phyloP scores from a whole-genome alignment of 2,888 invertebrate genomes.

The Eremobia ochroleuca region DNA sequence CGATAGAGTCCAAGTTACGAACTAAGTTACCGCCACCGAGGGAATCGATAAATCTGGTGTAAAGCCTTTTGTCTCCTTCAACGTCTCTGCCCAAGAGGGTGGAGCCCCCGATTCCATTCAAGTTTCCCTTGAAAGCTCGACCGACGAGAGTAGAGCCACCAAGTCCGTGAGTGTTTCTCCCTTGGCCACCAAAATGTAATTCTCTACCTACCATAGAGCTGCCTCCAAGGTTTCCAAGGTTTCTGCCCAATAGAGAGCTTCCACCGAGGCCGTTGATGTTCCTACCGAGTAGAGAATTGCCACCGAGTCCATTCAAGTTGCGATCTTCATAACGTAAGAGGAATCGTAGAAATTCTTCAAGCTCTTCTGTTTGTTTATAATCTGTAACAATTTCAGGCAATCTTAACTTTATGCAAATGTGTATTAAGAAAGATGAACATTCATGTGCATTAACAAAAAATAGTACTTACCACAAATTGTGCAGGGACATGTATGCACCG shows the following conservation, averaged over 20 bases:
- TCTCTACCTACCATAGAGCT: constrained; percentile 71
- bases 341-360: constrained; percentile 81
- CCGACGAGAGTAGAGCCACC: constrained; percentile 70
- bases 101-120: constrained; percentile 75
- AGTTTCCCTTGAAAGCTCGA: constrained; percentile 64
- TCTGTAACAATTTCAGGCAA: constrained; percentile 81
- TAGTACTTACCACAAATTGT: constrained; percentile 74
- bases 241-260: constrained; percentile 72
- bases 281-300: constrained; percentile 58
- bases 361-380: constrained; percentile 79
- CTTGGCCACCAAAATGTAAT: constrained; percentile 73
- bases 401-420: constrained; percentile 31
- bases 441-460: constrained; percentile 68
- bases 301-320: constrained; percentile 69
- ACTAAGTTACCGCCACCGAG: constrained; percentile 85
- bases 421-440: constrained; percentile 25
- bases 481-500: constrained; percentile 66
- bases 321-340: constrained; percentile 77
- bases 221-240: constrained; percentile 69
- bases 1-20: constrained; percentile 84
- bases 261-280: constrained; percentile 66
- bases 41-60: constrained; percentile 76
- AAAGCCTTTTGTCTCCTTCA: constrained; percentile 72
- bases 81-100: constrained; percentile 73
- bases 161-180: constrained; percentile 69